Conservation (phyloP, 1,140 invertebrate species). For the Lucilia cuprina region DNA sequence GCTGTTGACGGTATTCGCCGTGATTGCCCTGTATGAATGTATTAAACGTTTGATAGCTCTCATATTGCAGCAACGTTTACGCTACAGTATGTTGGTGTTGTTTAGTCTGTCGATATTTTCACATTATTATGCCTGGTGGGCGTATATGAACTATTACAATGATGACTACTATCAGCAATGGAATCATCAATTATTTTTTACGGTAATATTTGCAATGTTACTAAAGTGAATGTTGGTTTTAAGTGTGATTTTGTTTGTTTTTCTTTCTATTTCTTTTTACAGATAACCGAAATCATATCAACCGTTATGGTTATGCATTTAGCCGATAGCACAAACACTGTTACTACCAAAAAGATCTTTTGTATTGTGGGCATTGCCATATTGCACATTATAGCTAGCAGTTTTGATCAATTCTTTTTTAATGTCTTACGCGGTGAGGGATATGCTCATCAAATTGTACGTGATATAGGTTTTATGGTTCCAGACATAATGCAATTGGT, state of each 20-base stretch:
- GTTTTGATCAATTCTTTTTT: conserved; percentile 77
- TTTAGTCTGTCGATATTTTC: conserved; percentile 78
- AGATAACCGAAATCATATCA: conserved; percentile 76
- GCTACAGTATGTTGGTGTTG: conserved; percentile 74
- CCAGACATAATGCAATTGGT: conserved; percentile 75
- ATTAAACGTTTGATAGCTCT: conserved; percentile 71
- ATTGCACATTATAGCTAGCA: conserved; percentile 75
- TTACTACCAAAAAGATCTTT: conserved; percentile 71
- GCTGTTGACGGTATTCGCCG: conserved; percentile 71
- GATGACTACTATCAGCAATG: conserved; percentile 81
- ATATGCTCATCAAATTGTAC: conserved; percentile 73
- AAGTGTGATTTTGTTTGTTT: not conserved
- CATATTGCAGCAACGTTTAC: conserved; percentile 66
- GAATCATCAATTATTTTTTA: conserved; percentile 80
- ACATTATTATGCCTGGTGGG: conserved; percentile 87
- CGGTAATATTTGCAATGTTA: conserved; percentile 53
- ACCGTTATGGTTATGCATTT: conserved; percentile 71
- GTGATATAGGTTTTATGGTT: conserved; percentile 78
- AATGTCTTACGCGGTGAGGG: conserved; percentile 77
- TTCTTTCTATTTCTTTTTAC: conserved; percentile 39
- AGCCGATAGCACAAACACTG: conserved; percentile 66
- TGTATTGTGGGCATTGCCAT: conserved; percentile 72
- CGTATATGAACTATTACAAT: conserved; percentile 84
- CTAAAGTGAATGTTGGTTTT: not conserved
- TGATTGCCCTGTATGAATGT: conserved; percentile 76